Evolutionary conservation across 1,140 invertebrate genomes (phyloP), one percentile per base, ranked within the genome.

Genomic region (Drosophila sp.): DNA sequence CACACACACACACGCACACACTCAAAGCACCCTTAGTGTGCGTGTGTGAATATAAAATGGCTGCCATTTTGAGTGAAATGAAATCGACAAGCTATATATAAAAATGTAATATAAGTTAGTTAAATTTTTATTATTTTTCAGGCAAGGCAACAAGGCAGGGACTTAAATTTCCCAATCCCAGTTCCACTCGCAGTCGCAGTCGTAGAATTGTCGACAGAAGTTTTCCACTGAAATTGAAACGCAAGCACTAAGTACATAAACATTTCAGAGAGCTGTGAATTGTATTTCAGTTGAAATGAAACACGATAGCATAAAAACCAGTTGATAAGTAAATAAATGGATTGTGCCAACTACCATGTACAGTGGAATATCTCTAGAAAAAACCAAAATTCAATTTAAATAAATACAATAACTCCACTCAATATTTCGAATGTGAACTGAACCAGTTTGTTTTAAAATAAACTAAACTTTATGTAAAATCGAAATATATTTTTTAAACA

Each of bases 151-250:
- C 45, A 36, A 13, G 66, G 40, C 43, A 27, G 11, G 8, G 38
- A 21, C 72, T 75, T 34, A 46, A 41, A 70, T 64, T 57, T 74
- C 46, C 56, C 40, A 5, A 46, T 62, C 79, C 34, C 53, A 66
- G 63, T 45, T n/a, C n/a, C n/a, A n/a, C n/a, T n/a, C n/a, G n/a
- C n/a, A 5, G 53, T 62, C 79, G 40, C 53, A 66, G 63, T 45
- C 18, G 7, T 2, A 14, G 34, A 59, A 77, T 62, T 65, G 51
- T 57, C 18, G 18, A 34, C 32, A 63, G 27, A 59, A 63, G 21
- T 69, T 53, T 83, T 79, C 56, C 51, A 61, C 34, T 50, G 76
- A 83, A 78, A 79, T 61, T 83, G 72, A 83, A 72, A 83, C 48
- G 48, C 63, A 72, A 83, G 64, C 80, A 43, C 21, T 34, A 45